Percentiles rank a stretch among this genome's conserved stretches.
These are phyloP conservation scores for Aldrovandia affinis DNA, from an alignment of 2,797 vertebrate genomes.

Conservation along the genomic window DNA sequence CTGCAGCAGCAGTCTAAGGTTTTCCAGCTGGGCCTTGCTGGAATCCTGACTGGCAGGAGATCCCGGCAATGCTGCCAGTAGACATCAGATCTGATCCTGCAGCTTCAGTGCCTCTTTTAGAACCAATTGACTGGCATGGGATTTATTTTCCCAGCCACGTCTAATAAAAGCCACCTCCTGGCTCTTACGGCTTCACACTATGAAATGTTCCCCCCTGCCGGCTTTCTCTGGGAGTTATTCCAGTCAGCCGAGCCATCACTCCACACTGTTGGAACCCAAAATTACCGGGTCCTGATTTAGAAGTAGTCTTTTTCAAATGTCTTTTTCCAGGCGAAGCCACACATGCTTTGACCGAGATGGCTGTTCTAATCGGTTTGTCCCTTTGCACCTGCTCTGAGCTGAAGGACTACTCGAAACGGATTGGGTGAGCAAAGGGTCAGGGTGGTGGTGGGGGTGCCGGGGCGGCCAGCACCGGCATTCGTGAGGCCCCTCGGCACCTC, in stretches of 20 bases:
- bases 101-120: neutral
- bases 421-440: no score
- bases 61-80: neutral
- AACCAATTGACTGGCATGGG: neutral
- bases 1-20: neutral
- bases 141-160: neutral
- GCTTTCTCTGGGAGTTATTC: neutral
- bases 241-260: slow-evolving; percentile 20
- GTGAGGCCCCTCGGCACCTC: no score
- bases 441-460: neutral
- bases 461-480: no score
- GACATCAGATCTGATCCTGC: neutral
- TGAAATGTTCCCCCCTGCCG: neutral
- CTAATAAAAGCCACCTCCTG: neutral
- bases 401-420: no score
- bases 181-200: neutral
- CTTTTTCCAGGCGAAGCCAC: slow-evolving; percentile 40
- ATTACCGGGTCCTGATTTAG: slow-evolving; percentile 32
- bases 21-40: neutral
- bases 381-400: neutral
- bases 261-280: neutral
- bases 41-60: neutral
- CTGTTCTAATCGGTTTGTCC: no score
- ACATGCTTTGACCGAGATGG: slow-evolving; percentile 49
- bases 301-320: slow-evolving; percentile 17